Evolutionary conservation across 2,888 invertebrate genomes (phyloP).

Genomic region (Cephonodes hylas): DNA sequence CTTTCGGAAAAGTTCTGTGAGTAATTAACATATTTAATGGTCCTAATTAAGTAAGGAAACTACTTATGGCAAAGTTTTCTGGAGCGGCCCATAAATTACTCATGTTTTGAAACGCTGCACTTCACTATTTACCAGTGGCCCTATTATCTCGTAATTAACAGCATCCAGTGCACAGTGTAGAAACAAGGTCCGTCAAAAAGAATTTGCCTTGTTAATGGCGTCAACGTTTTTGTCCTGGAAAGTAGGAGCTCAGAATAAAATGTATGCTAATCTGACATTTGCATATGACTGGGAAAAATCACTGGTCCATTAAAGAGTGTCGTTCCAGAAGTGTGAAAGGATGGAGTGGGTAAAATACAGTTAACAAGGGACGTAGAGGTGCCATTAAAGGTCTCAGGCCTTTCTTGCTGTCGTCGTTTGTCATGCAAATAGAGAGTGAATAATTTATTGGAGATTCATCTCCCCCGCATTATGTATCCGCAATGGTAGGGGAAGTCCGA

Average conservation of each 20-base stretch:
- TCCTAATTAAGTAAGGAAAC: slow-evolving; percentile 25
- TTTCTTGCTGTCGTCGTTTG: slow-evolving; percentile 67
- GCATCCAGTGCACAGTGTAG: not conserved
- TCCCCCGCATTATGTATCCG: slow-evolving; percentile 55
- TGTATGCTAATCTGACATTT: slow-evolving; percentile 69
- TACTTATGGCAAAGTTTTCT: slow-evolving; percentile 23
- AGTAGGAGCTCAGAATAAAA: slow-evolving; percentile 54
- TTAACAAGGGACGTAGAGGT: slow-evolving; percentile 54
- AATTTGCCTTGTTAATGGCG: slow-evolving; percentile 51
- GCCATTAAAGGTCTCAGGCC: slow-evolving; percentile 69
- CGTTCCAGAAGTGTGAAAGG: slow-evolving; percentile 49
- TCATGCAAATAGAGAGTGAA: slow-evolving; percentile 77
- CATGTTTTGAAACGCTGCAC: not conserved
- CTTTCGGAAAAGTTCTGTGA: slow-evolving; percentile 24
- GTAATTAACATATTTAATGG: slow-evolving; percentile 25
- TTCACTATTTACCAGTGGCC: not conserved
- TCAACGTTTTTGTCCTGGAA: slow-evolving; percentile 46
- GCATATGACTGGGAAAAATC: slow-evolving; percentile 73
- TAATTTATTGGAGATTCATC: slow-evolving; percentile 73
- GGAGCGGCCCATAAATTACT: slow-evolving; percentile 3
- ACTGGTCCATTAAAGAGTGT: slow-evolving; percentile 67
- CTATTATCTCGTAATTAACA: not conserved
- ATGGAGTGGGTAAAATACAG: slow-evolving; percentile 45
- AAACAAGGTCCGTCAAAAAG: slow-evolving; percentile 33
- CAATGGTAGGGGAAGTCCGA: slow-evolving; percentile 55